Evolutionary conservation across 1,140 invertebrate genomes (phyloP), one percentile per base, ranked within the genome.

Genomic region (Pinna nobilis): DNA sequence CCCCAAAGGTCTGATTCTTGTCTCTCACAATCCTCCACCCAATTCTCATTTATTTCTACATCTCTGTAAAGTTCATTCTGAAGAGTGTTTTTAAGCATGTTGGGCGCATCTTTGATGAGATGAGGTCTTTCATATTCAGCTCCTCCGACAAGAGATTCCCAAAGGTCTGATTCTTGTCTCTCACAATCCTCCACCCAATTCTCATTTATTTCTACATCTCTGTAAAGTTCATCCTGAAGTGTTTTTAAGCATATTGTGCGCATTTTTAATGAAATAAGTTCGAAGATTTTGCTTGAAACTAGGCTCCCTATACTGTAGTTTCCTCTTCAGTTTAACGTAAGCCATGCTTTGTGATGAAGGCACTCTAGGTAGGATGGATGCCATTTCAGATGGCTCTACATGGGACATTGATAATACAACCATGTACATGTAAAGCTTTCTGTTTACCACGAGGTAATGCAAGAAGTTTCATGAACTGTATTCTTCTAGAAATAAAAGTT

Each of bases 391-490:
- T 20, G 33, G 47, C 20, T 76, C 41, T 47, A 66, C 51, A 20
- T 67, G 67, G 28, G 28, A 76, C 28, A 60, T 76, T 70, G 0
- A 76, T 25, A 60, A 70, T 70, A 1, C 70, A 51, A 25, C 70
- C 67, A 32, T 18, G 13, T 7, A 60, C 59, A 18, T 39, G 60
- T 3, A 75, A 49, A 13, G 61, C 63, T 72, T 32, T 77, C 37
- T 77, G 75, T 57, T 49, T 44, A 39, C 64, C 75, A 32, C 55
- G 41, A 23, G 69, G 75, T 7, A 77, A 44, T 25, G 25, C 39
- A n/a, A 72, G 25, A 20, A 77, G 51, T 64, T 77, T 77, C 53
- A 71, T 67, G 30, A 76, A 76, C 23, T 55, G 63, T 50, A 70
- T 65, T 15, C 74, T 33, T 50, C 32, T 66, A 2, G 74, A 53